Evolutionary conservation across 2,888 invertebrate genomes (phyloP).

Genomic region (Epicampocera succincta): DNA sequence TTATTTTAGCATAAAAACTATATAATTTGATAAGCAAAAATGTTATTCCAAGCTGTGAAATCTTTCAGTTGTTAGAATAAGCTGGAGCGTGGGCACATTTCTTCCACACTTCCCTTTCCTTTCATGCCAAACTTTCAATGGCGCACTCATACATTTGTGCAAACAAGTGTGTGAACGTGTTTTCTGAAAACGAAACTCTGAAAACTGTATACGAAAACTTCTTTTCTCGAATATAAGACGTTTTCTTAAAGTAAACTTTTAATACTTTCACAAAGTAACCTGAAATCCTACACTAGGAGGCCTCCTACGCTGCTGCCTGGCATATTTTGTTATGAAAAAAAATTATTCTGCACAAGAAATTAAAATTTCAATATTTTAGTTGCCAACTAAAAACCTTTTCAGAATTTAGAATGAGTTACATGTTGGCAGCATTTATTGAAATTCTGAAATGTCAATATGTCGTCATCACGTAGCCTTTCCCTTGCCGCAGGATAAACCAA

Average conservation of each 20-base stretch:
- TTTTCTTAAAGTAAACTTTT: not conserved
- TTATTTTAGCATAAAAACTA: too few species aligned
- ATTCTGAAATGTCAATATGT: slow-evolving; percentile 64
- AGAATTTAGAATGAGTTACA: slow-evolving; percentile 28
- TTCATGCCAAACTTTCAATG: not conserved
- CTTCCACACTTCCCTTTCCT: not conserved
- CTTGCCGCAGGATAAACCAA: slow-evolving; percentile 52
- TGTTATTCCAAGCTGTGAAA: too few species aligned
- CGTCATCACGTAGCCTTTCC: slow-evolving; percentile 61
- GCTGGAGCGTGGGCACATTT: too few species aligned
- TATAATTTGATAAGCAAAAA: too few species aligned
- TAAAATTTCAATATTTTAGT: slow-evolving; percentile 68
- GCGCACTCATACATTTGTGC: not conserved
- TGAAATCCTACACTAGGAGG: not conserved
- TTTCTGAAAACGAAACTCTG: slow-evolving; percentile 44
- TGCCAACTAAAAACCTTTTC: slow-evolving; percentile 45
- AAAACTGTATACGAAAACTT: slow-evolving; percentile 3
- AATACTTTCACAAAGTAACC: not conserved
- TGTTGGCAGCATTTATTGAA: slow-evolving; percentile 52
- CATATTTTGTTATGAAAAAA: not conserved
- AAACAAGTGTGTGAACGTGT: slow-evolving; percentile 8
- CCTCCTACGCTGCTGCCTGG: not conserved
- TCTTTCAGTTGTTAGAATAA: too few species aligned
- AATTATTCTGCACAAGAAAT: slow-evolving; percentile 48
- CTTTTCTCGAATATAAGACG: not conserved